phyloP scores from a whole-genome alignment of 2,113 vertebrate genomes.

The Mobula hypostoma region DNA sequence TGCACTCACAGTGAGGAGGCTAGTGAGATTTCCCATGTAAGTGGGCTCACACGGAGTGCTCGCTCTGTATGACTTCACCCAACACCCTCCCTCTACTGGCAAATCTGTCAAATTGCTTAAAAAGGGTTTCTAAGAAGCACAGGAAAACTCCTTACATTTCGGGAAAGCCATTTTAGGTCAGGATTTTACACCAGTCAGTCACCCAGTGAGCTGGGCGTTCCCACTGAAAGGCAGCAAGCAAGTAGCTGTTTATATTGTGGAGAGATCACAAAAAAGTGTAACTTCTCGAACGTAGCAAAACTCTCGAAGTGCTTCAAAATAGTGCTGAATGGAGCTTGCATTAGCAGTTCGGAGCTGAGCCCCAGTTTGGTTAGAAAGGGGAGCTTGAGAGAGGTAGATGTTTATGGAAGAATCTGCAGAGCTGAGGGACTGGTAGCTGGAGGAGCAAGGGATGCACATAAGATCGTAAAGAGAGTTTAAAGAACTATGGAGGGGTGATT shows the following conservation, averaged over 20 bases:
- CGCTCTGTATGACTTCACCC: background rate
- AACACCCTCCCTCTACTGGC: background rate
- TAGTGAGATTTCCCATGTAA: background rate
- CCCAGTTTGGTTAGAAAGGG: background rate
- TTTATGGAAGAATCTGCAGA: too few relatives aligned
- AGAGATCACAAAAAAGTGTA: background rate
- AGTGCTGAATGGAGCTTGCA: background rate
- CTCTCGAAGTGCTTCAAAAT: background rate
- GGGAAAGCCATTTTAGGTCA: background rate
- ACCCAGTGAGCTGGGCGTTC: background rate
- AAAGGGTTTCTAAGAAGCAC: background rate
- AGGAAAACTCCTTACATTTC: background rate
- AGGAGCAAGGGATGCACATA: too few relatives aligned
- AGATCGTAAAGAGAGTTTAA: too few relatives aligned
- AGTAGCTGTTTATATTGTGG: background rate
- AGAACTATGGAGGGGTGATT: too few relatives aligned
- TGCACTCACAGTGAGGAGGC: background rate
- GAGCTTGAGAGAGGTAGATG: too few relatives aligned
- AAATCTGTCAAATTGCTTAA: background rate
- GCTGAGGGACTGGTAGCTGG: too few relatives aligned
- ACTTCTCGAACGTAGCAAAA: background rate
- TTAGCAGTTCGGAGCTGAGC: background rate
- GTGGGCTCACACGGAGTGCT: background rate
- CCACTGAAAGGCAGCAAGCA: background rate
- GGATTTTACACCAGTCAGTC: background rate